phyloP scores from a whole-genome alignment of 2,113 vertebrate genomes.

The Nothocercus nigrocapillus region DNA sequence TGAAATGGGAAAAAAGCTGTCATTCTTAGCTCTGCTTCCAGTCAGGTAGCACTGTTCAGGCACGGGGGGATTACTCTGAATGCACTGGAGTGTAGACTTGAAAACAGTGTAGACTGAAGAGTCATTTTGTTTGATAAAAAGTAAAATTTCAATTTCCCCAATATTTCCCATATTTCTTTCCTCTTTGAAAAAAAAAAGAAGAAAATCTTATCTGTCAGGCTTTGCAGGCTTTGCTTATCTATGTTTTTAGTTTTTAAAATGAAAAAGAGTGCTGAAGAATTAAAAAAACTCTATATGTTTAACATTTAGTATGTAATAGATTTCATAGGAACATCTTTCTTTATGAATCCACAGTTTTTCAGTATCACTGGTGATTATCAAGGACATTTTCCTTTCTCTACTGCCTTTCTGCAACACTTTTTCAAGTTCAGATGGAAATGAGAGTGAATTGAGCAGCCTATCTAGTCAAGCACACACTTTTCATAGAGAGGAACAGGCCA shows the following conservation, averaged over 20 bases:
- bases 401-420: background rate
- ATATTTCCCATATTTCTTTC: background rate
- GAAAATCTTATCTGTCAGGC: background rate
- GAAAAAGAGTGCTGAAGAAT: background rate
- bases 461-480: background rate
- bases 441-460: background rate
- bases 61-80: background rate
- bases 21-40: background rate
- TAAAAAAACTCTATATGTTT: background rate
- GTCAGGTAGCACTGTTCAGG: background rate
- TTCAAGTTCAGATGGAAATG: background rate
- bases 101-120: background rate
- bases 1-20: background rate
- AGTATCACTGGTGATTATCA: background rate
- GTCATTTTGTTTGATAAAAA: background rate
- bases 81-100: background rate
- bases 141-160: background rate
- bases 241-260: background rate
- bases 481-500: background rate
- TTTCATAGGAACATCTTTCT: background rate
- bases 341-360: background rate
- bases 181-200: background rate
- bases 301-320: background rate
- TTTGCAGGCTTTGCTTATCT: background rate
- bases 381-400: background rate